phyloP scores from a whole-genome alignment of 1,140 invertebrate genomes.

The Asobara japonica region DNA sequence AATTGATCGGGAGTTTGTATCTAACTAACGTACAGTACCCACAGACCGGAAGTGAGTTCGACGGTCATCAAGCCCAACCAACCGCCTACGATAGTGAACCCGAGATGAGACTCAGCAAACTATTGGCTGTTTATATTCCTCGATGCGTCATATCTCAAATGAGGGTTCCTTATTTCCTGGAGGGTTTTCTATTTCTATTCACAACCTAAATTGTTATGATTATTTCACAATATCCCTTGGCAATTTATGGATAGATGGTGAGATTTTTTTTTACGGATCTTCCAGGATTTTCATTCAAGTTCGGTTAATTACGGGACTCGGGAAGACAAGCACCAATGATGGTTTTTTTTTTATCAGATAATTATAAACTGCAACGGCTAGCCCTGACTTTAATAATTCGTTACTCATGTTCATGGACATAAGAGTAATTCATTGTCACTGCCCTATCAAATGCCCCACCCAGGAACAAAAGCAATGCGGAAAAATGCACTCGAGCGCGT shows the following conservation, averaged over 20 bases:
- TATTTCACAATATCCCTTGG: neutral
- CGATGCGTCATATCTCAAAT: conserved; percentile 29
- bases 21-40: neutral
- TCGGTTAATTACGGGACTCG: too few species aligned
- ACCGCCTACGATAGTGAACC: conserved; percentile 26
- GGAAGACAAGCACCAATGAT: too few species aligned
- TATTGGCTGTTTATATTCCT: conserved; percentile 2
- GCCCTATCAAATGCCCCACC: neutral
- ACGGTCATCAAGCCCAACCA: conserved; percentile 25
- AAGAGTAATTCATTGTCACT: neutral
- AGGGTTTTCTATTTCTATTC: conserved; percentile 7
- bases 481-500: conserved; percentile 20
- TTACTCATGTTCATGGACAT: neutral
- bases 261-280: too few species aligned
- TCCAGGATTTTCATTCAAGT: too few species aligned
- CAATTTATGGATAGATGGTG: too few species aligned
- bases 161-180: conserved; percentile 3
- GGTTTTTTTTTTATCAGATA: too few species aligned
- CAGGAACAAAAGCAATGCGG: neutral
- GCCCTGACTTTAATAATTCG: too few species aligned
- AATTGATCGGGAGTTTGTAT: conserved; percentile 1
- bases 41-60: conserved; percentile 35
- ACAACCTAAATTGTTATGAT: neutral
- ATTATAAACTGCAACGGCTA: too few species aligned
- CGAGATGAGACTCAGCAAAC: conserved; percentile 19